Conservation (phyloP, 2,888 invertebrate species). For the Phytoseiulus persimilis region DNA sequence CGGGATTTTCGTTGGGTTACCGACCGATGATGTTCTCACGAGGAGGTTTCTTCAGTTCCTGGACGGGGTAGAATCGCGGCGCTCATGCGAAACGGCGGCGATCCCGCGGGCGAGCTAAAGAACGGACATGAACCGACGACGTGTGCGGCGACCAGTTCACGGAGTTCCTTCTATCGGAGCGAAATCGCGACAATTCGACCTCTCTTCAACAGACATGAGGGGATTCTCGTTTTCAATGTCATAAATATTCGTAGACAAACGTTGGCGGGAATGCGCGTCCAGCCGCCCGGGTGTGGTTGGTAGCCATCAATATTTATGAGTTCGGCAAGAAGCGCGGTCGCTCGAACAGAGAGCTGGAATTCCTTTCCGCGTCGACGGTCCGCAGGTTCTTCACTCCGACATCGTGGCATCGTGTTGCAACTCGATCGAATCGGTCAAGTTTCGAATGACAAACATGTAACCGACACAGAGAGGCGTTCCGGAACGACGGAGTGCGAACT, state of each 20-base stretch:
- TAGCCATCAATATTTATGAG: not conserved
- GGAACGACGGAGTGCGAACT: not conserved
- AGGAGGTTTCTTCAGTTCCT: too few relatives aligned
- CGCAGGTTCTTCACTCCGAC: not conserved
- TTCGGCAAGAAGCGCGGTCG: not conserved
- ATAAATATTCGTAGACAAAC: not conserved
- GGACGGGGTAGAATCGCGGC: too few relatives aligned
- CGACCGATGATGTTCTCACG: too few relatives aligned
- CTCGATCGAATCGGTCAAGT: not conserved
- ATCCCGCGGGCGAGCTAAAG: too few relatives aligned
- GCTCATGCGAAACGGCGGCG: too few relatives aligned
- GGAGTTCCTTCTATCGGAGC: not conserved
- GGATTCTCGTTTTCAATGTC: not conserved
- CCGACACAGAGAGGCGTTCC: not conserved
- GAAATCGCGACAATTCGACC: not conserved
- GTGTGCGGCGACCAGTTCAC: too few relatives aligned
- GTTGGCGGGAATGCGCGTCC: not conserved
- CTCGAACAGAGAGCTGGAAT: not conserved
- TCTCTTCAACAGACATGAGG: not conserved
- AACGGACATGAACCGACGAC: too few relatives aligned
- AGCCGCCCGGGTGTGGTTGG: not conserved
- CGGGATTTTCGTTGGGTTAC: too few relatives aligned
- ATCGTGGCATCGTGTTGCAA: not conserved
- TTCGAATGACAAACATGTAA: not conserved
- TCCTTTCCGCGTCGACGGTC: not conserved